Conservation (phyloP, 2,797 vertebrate genomes). For the Merluccius polli region DNA sequence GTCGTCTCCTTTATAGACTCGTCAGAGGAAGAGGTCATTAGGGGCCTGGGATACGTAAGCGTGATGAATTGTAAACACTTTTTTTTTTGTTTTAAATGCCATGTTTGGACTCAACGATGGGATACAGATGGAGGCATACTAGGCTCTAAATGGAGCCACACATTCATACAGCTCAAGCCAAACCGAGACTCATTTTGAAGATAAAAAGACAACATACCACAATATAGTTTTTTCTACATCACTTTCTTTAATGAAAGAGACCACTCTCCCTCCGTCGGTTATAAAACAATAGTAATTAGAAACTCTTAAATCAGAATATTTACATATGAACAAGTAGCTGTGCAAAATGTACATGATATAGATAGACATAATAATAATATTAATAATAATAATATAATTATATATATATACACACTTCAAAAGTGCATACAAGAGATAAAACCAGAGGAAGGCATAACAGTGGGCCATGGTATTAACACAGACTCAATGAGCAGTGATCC, state of each 20-base stretch:
- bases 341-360: constrained; percentile 94
- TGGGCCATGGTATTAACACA: constrained; percentile 69
- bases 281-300: constrained; percentile 97
- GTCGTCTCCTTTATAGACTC: too few relatives aligned
- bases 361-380: constrained; percentile 71
- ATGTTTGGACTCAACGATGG: too few relatives aligned
- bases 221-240: background rate
- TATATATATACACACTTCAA: too few relatives aligned
- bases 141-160: background rate
- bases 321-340: constrained; percentile 95
- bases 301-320: constrained; percentile 93
- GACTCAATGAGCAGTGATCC: constrained; percentile 5
- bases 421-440: too few relatives aligned
- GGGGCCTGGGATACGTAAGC: background rate
- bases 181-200: background rate
- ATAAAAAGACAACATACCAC: background rate
- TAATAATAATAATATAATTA: too few relatives aligned
- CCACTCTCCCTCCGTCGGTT: constrained; percentile 88
- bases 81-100: background rate
- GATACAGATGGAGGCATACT: background rate
- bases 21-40: too few relatives aligned
- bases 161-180: background rate
- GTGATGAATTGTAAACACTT: background rate
- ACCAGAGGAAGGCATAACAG: constrained; percentile 72
- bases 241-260: constrained; percentile 87